Evolutionary conservation across 2,888 invertebrate species (phyloP), one percentile per base, ranked within the genome.

Genomic region (Bellardia bayeri): DNA sequence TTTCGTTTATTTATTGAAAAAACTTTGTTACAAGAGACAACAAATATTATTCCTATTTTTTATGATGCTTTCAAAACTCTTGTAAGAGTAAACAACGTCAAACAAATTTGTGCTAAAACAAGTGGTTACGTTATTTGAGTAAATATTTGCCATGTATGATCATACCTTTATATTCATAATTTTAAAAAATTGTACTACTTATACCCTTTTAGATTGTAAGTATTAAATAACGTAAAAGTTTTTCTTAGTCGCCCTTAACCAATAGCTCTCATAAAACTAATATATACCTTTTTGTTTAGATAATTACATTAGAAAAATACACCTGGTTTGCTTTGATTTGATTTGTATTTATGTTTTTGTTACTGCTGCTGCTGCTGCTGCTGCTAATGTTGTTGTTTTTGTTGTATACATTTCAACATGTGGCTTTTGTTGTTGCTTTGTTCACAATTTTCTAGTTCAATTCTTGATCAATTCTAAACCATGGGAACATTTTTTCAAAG

Each of bases 281-380:
- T 45, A 14, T 37, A 37, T 14, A 63, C 9, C 56, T 16, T 78
- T 81, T 64, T 78, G 64, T 69, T 71, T 9, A 61, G 83, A 83
- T 85, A 85, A 85, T 85, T 85, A 85, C 63, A 75, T 85, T 85
- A 75, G 80, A 79, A 87, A 87, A 85, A 85, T 82, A 82, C 87
- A 87, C 87, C 87, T 87, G 87, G 87, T 82, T 76, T 86, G 71
- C 56, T 74, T 82, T 76, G 83, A 69, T 78, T 79, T 82, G 75
- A 69, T 78, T 79, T 82, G 75, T 75, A 76, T 75, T 61, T 58
- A 71, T 79, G 63, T 75, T 37, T 9, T 74, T 82, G 23, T 23
- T 23, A 23, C 23, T 23, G 23, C 23, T 23, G 23, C 23, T 11
- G 23, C 23, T 23, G 23, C 23, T 11, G 33, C 37, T 54, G 14